Conservation (phyloP, 1,140 invertebrate species). For the Lasioglossum baleicum region DNA sequence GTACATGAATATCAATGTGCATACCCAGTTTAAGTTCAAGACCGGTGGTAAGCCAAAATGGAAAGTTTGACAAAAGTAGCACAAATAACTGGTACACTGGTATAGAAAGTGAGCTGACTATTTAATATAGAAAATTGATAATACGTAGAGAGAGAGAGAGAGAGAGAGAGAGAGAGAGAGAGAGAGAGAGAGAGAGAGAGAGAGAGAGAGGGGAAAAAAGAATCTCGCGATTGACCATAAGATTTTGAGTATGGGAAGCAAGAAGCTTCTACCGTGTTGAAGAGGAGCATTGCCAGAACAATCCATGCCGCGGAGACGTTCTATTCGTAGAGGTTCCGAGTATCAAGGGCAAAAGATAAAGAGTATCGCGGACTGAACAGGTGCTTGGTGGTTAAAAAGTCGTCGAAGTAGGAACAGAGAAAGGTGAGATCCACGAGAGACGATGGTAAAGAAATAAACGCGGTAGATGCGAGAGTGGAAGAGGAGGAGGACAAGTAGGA, state of each 20-base stretch:
- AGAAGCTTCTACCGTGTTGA: conserved; percentile 22
- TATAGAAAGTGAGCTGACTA: conserved; percentile 59
- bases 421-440: conserved; percentile 47
- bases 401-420: conserved; percentile 52
- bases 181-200: conserved; percentile 16
- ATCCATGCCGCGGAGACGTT: conserved; percentile 48
- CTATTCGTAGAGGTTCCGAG: conserved; percentile 32
- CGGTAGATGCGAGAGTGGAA: conserved; percentile 48
- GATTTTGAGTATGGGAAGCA: conserved; percentile 18
- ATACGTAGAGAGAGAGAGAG: conserved; percentile 9
- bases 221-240: conserved; percentile 34
- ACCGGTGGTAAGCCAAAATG: conserved; percentile 57
- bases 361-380: conserved; percentile 52
- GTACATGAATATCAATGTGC: conserved; percentile 21
- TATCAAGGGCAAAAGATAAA: conserved; percentile 64
- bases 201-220: conserved; percentile 16
- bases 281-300: conserved; percentile 39
- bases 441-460: conserved; percentile 50
- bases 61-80: conserved; percentile 64
- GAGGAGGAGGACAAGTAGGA: conserved; percentile 49
- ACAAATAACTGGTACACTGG: conserved; percentile 62
- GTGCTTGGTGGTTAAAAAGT: conserved; percentile 51
- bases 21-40: conserved; percentile 7
- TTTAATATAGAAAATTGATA: conserved; percentile 53
- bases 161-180: no score